Evolutionary conservation across 2,113 vertebrate genomes (phyloP).

Genomic region (Sardina pilchardus): DNA sequence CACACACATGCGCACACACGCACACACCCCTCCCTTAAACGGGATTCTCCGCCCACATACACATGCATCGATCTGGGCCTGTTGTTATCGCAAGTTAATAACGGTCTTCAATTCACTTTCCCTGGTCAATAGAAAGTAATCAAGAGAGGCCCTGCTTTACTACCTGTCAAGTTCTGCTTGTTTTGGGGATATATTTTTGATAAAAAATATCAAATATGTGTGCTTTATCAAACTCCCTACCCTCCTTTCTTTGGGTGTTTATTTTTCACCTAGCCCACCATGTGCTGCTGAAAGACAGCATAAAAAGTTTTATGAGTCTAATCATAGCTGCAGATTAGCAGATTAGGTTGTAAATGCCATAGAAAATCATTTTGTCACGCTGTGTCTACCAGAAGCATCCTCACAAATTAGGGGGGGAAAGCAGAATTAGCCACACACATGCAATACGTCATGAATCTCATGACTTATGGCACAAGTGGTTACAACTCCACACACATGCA

Average conservation of each 20-base stretch:
- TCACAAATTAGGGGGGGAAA: no score
- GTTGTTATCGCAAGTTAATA: constrained; percentile 38
- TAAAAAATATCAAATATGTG: no score
- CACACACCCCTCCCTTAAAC: background rate
- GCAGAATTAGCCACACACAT: no score
- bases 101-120: constrained; percentile 20
- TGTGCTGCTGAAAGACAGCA: background rate
- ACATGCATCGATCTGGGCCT: constrained; percentile 30
- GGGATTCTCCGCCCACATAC: background rate
- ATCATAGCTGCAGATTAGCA: background rate
- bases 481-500: no score
- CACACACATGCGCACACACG: background rate
- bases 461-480: no score
- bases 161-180: constrained; percentile 12
- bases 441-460: no score
- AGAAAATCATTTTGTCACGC: background rate
- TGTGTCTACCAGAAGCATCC: no score
- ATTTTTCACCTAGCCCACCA: background rate
- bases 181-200: constrained; percentile 25
- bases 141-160: constrained; percentile 10
- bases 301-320: background rate
- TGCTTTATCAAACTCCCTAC: no score
- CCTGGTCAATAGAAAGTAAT: constrained; percentile 38
- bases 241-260: background rate
- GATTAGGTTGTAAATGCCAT: background rate